Conservation (phyloP, 2,888 invertebrate genomes). For the Trissolcus brochymenae region DNA sequence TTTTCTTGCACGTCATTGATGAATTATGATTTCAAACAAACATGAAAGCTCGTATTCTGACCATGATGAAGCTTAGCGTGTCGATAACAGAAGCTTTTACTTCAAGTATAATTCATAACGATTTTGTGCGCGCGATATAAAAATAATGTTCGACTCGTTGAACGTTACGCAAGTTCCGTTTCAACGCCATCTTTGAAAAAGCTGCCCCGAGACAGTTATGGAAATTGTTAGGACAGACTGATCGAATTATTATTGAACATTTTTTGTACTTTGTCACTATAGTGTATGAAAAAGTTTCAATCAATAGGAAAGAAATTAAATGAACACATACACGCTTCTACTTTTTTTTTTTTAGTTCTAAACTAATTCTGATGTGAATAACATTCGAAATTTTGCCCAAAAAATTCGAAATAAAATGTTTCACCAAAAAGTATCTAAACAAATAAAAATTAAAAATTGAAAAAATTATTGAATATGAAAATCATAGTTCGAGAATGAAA, state of each 20-base stretch:
- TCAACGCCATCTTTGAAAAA: slow-evolving; percentile 43
- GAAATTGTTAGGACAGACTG: slow-evolving; percentile 30
- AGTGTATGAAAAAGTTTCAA: too few relatives aligned
- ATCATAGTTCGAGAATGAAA: not conserved
- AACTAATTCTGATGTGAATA: too few relatives aligned
- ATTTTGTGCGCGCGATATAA: slow-evolving; percentile 40
- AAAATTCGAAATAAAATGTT: too few relatives aligned
- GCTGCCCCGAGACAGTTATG: slow-evolving; percentile 31
- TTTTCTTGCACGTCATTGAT: slow-evolving; percentile 8
- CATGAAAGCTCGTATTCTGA: slow-evolving; percentile 20
- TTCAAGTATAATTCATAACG: slow-evolving; percentile 45
- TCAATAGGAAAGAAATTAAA: too few relatives aligned
- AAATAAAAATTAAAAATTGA: not conserved
- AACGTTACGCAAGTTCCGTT: slow-evolving; percentile 35
- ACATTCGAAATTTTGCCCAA: too few relatives aligned
- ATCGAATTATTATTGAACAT: slow-evolving; percentile 23
- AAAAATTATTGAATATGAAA: not conserved
- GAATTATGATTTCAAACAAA: slow-evolving; percentile 5
- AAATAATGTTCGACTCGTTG: slow-evolving; percentile 37
- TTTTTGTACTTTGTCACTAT: slow-evolving; percentile 6
- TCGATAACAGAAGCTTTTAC: slow-evolving; percentile 48
- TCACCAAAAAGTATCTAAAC: too few relatives aligned
- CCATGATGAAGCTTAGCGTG: slow-evolving; percentile 36
- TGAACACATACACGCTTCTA: not conserved
- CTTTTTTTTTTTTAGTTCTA: not conserved